Conservation (phyloP, 2,888 invertebrate genomes). For the Merodon equestris region DNA sequence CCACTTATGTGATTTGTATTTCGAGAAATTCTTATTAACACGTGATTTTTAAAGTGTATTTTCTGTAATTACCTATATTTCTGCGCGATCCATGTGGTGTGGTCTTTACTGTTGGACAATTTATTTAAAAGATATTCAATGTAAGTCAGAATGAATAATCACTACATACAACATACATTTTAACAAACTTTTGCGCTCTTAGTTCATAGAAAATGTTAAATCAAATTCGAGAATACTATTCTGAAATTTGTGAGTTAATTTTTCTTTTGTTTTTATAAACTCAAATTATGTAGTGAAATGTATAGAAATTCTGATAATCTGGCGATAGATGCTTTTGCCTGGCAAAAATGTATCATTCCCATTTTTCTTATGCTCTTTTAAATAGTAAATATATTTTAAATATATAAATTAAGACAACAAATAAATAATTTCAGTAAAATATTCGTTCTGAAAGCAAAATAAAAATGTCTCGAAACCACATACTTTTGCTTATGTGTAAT, state of each 20-base stretch:
- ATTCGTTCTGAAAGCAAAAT: too few species aligned
- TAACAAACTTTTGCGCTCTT: constrained; percentile 30
- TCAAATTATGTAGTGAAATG: background rate
- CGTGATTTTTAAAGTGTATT: constrained; percentile 52
- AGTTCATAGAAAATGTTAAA: constrained; percentile 1
- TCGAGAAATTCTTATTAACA: constrained; percentile 33
- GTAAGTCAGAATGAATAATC: constrained; percentile 47
- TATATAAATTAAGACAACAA: too few species aligned
- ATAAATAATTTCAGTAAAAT: too few species aligned
- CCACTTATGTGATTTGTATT: constrained; percentile 31
- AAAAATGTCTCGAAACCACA: too few species aligned
- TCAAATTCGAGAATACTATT: background rate
- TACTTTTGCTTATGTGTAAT: too few species aligned
- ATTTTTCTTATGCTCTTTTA: too few species aligned
- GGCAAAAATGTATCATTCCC: background rate
- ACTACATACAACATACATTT: constrained; percentile 23
- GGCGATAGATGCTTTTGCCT: constrained; percentile 24
- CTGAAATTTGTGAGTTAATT: too few species aligned
- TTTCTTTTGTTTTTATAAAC: too few species aligned
- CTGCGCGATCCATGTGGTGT: constrained; percentile 50
- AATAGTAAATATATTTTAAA: too few species aligned
- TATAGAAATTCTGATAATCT: constrained; percentile 1
- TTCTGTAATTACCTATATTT: constrained; percentile 60
- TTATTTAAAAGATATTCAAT: constrained; percentile 54
- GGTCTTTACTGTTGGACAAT: constrained; percentile 46